These are phyloP conservation scores for Misgurnus mizolepis DNA, from an alignment of 2,113 vertebrate genomes.

Conservation along the genomic window DNA sequence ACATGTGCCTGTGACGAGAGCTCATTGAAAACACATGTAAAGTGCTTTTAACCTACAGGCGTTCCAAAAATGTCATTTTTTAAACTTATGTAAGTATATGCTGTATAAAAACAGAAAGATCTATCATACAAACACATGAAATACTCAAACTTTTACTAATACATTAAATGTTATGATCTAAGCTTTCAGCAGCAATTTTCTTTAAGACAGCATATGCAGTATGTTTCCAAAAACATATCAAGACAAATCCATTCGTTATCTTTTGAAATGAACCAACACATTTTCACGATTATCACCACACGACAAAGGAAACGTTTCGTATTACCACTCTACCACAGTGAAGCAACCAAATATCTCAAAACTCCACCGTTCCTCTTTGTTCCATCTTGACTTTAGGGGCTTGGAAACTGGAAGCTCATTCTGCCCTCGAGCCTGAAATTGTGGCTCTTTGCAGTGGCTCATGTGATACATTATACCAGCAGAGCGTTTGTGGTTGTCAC, in stretches of 20 bases:
- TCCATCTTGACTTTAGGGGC: constrained; percentile 20
- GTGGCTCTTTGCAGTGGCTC: constrained; percentile 81
- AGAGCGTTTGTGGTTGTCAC: constrained; percentile 78
- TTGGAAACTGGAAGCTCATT: constrained; percentile 23
- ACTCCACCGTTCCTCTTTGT: neutral
- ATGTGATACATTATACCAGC: constrained; percentile 74
- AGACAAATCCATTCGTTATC: constrained; percentile 28
- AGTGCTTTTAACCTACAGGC: constrained; percentile 19
- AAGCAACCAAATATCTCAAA: constrained; percentile 19
- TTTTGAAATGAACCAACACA: constrained; percentile 18
- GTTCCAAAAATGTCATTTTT: constrained; percentile 26
- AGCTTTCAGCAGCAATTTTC: constrained; percentile 20
- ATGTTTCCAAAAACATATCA: constrained; percentile 27
- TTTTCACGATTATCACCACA: constrained; percentile 33
- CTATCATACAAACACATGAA: constrained; percentile 13
- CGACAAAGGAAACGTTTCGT: constrained; percentile 6
- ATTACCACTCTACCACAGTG: constrained; percentile 19
- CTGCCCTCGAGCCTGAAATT: constrained; percentile 62
- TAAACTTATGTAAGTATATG: neutral
- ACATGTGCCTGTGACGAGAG: constrained; percentile 39
- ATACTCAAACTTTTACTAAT: neutral
- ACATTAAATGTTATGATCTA: neutral
- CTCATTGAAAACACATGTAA: constrained; percentile 33
- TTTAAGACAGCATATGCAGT: constrained; percentile 24
- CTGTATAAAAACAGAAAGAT: neutral